Evolutionary conservation across 1,140 invertebrate genomes (phyloP).

Genomic region (Drosophila mojavensis): DNA sequence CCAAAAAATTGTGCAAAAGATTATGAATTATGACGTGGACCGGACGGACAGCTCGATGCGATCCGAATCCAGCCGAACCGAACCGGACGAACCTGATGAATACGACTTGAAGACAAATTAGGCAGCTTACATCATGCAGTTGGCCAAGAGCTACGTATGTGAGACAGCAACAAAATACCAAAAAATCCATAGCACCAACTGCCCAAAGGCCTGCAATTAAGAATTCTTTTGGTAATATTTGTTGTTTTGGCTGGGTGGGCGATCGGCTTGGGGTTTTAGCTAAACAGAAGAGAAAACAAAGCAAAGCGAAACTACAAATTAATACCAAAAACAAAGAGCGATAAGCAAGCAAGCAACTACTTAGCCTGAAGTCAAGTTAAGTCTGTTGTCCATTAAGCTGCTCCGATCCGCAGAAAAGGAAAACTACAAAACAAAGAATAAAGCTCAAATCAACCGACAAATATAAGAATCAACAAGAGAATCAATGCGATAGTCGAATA

Average conservation of each 20-base stretch:
- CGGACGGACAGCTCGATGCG: not conserved
- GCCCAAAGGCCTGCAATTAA: conserved; percentile 69
- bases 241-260: conserved; percentile 56
- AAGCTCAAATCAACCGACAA: conserved; percentile 1
- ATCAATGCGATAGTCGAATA: too few relatives aligned
- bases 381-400: conserved; percentile 65
- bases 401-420: conserved; percentile 40
- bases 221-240: conserved; percentile 50
- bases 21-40: conserved; percentile 52
- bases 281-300: not conserved
- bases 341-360: conserved; percentile 17
- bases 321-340: conserved; percentile 12
- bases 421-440: conserved; percentile 6
- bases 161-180: conserved; percentile 7
- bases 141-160: conserved; percentile 14
- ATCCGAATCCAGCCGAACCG: conserved; percentile 23
- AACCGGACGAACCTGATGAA: conserved; percentile 59
- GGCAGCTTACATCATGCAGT: conserved; percentile 70
- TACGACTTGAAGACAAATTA: conserved; percentile 75
- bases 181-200: conserved; percentile 25
- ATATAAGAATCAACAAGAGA: not conserved
- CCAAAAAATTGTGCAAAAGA: conserved; percentile 46
- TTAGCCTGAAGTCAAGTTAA: conserved; percentile 16
- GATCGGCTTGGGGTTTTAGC: conserved; percentile 32
- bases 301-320: not conserved